Evolutionary conservation across 1,140 invertebrate species (phyloP), one percentile per base, ranked within the genome.

Genomic region (Musca vetustissima): DNA sequence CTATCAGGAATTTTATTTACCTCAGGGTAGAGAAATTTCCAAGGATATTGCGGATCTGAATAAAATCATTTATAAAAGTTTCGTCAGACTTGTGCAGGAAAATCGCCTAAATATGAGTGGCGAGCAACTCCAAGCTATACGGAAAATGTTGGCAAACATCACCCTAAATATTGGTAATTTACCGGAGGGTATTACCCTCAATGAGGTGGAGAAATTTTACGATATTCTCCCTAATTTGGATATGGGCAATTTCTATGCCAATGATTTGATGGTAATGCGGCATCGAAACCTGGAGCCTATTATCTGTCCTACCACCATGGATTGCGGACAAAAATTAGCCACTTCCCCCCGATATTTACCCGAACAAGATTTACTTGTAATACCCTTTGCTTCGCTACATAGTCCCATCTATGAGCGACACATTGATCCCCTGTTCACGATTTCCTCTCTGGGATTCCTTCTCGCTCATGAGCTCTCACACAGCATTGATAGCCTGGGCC

Each of bases 381-480:
- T 80, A 50, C 77, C 78, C 0, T 77, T 75, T 49, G 76, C 78
- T 7, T 80, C 79, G 19, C 50, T 79, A 0, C 76, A 74, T 67
- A 49, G 71, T 48, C 78, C 78, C 0, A 75, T 80, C 43, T 80
- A 76, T 25, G 28, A 75, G 7, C 61, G 64, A 0, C 64, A 74
- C 19, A 75, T 80, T 9, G 75, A 75, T 74, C 74, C 77, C 1
- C 73, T 73, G 0, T 49, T 80, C 43, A 70, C 78, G 0, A 76
- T 77, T 13, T 78, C 78, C 1, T 78, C 79, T 28, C 47, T 80
- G 67, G 78, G 71, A 50, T 76, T 76, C 24, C 79, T 76, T 0
- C 22, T 80, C 47, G 78, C 78, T 15, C 78, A 80, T 24, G 78
- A 80, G 57, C 73, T 80, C 70, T 48, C 78, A 36, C 78, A 80